phyloP scores from a whole-genome alignment of 2,113 vertebrate genomes.

The Chunga burmeisteri region DNA sequence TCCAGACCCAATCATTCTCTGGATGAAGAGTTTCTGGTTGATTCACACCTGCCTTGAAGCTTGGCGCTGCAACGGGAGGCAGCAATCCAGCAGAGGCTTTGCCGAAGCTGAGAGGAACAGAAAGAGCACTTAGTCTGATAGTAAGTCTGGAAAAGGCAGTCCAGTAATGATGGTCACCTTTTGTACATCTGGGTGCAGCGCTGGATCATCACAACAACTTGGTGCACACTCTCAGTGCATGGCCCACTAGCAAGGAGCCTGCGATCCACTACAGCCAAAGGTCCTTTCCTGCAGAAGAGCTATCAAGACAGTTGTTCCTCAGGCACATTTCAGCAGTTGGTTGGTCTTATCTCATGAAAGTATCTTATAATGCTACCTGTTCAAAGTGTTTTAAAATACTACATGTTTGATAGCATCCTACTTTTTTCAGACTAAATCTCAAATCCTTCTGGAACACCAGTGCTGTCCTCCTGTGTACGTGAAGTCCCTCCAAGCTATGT shows the following conservation, averaged over 20 bases:
- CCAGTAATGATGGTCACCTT: not conserved
- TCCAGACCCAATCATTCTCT: not conserved
- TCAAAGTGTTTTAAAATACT: not conserved
- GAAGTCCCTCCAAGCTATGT: not conserved
- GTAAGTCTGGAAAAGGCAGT: not conserved
- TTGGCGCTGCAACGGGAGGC: not conserved
- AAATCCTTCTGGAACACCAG: not conserved
- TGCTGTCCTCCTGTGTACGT: not conserved
- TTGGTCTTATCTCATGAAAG: not conserved
- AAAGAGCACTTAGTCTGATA: not conserved
- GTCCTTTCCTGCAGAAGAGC: not conserved
- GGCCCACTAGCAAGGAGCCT: not conserved
- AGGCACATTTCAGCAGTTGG: not conserved
- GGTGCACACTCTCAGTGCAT: not conserved
- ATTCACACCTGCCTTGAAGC: not conserved
- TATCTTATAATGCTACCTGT: not conserved
- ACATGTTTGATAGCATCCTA: not conserved
- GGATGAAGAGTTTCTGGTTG: not conserved
- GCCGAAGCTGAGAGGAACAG: not conserved
- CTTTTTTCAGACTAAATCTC: not conserved
- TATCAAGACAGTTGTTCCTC: not conserved
- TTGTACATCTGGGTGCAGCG: fast-evolving
- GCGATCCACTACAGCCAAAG: not conserved
- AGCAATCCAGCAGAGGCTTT: not conserved
- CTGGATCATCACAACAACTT: not conserved